Evolutionary conservation across 2,113 vertebrate species (phyloP).

Genomic region (Mesoclemmys tuberculata): DNA sequence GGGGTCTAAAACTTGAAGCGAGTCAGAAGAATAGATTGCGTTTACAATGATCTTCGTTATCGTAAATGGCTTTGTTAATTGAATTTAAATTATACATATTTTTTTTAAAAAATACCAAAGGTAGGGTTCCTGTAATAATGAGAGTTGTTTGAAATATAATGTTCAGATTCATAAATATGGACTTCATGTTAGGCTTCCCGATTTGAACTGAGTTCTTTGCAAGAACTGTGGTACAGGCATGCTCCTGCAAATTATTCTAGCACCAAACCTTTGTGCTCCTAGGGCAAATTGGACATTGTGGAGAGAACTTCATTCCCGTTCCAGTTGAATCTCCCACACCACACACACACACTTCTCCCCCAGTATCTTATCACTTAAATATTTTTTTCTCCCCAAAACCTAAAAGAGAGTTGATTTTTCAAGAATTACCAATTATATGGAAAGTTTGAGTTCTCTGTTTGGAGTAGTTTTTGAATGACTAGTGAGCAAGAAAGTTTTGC

Average conservation of each 20-base stretch:
- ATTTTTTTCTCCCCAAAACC: not conserved
- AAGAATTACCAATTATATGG: not conserved
- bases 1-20: not conserved
- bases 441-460: not conserved
- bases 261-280: not conserved
- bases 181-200: not conserved
- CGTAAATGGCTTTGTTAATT: not conserved
- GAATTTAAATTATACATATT: not conserved
- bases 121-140: not conserved
- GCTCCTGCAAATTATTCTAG: not conserved
- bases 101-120: not conserved
- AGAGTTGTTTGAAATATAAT: not conserved
- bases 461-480: not conserved
- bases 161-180: not conserved
- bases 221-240: not conserved
- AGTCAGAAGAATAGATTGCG: not conserved
- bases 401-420: not conserved
- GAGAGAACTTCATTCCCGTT: not conserved
- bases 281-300: not conserved
- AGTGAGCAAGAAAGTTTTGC: not conserved
- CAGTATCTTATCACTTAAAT: not conserved
- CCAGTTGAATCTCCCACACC: not conserved
- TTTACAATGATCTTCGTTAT: not conserved
- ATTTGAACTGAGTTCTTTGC: not conserved
- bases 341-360: not conserved